These are phyloP conservation scores for Calliopsis andreniformis DNA, from an alignment of 1,140 invertebrate species.

Conservation along the genomic window DNA sequence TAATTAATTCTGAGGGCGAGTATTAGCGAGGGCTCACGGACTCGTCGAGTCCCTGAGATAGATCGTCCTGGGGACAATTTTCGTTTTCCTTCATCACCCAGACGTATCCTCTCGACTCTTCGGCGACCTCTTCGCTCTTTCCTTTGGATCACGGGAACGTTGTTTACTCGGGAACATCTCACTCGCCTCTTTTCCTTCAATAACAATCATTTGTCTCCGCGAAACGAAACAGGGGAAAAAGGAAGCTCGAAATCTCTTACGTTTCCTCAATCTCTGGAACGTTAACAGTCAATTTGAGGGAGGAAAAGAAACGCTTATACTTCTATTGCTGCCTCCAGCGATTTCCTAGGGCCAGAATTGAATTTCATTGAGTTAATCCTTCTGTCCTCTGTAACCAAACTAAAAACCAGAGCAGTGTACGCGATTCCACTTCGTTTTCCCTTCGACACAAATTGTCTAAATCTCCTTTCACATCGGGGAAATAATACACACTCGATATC, in stretches of 20 bases:
- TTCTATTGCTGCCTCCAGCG: no score
- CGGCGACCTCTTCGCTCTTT: constrained; percentile 10
- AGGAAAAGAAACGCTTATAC: no score
- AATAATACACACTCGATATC: no score
- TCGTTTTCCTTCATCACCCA: constrained; percentile 45
- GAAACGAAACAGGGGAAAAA: neutral
- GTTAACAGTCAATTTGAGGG: neutral
- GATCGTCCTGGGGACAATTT: constrained; percentile 44
- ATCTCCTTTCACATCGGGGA: no score
- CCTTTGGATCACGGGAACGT: neutral
- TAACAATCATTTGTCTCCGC: neutral
- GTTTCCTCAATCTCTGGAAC: neutral
- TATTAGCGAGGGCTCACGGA: constrained; percentile 44
- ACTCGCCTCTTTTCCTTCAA: no score
- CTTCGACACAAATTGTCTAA: no score
- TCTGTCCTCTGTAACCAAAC: no score
- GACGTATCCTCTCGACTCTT: neutral
- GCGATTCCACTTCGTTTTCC: no score
- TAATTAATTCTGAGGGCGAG: constrained; percentile 66
- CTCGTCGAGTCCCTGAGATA: constrained; percentile 4
- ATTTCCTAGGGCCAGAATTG: no score
- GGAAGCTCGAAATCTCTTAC: neutral
- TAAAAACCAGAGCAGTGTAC: no score
- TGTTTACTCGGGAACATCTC: neutral
- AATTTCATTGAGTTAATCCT: no score